Conservation (phyloP, 2,797 vertebrate genomes). For the Pipistrellus nathusii region DNA sequence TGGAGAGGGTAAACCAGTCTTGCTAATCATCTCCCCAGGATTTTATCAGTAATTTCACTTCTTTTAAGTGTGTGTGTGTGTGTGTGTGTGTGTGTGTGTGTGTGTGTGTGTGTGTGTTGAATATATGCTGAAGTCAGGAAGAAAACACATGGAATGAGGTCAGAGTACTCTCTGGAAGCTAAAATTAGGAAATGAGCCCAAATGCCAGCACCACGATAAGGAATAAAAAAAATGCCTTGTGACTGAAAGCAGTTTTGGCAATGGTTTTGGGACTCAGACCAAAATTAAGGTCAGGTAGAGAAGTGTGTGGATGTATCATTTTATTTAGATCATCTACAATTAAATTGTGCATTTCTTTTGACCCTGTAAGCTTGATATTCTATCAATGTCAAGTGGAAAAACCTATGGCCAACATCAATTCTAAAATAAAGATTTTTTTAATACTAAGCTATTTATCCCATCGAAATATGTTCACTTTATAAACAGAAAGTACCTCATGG, state of each 20-base stretch:
- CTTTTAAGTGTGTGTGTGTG: background rate
- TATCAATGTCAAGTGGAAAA: background rate
- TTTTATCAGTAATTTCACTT: slow-evolving; percentile 11
- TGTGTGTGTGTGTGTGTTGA: background rate
- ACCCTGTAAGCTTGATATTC: background rate
- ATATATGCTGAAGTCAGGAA: slow-evolving; percentile 20
- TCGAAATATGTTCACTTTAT: slow-evolving; percentile 9
- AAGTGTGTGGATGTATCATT: background rate
- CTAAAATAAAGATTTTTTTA: slow-evolving; percentile 29
- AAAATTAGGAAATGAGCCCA: slow-evolving; percentile 42
- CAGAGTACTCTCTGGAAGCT: background rate
- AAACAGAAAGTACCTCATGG: slow-evolving; percentile 35
- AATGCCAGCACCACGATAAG: background rate
- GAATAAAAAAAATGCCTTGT: background rate
- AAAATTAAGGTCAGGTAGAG: slow-evolving; percentile 24
- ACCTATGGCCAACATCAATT: background rate
- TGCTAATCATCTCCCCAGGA: background rate
- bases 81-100: background rate
- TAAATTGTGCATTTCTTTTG: background rate
- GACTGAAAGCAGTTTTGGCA: background rate
- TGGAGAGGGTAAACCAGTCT: background rate
- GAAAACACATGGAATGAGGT: background rate
- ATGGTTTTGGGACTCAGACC: background rate
- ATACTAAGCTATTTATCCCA: slow-evolving; percentile 46
- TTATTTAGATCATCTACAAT: background rate